These are phyloP conservation scores for Sipha flava DNA, from an alignment of 1,140 invertebrate genomes.

Conservation along the genomic window DNA sequence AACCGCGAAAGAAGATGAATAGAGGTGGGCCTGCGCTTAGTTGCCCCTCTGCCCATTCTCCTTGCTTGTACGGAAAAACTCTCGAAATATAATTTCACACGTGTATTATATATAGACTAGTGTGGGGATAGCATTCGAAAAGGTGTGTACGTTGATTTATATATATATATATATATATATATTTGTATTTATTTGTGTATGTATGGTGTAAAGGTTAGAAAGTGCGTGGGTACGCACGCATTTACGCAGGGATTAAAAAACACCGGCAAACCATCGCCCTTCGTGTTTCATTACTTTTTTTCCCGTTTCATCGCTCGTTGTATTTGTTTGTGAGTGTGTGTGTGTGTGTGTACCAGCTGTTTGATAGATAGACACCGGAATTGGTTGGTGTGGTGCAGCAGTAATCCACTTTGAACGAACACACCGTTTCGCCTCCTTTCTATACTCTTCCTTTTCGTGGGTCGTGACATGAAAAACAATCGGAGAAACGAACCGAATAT, in stretches of 20 bases:
- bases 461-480: conserved; percentile 30
- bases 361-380: conserved; percentile 29
- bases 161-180: neutral
- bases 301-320: neutral
- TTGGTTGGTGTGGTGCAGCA: neutral
- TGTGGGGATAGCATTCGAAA: neutral
- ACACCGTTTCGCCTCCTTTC: neutral
- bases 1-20: neutral
- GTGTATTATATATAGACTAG: neutral
- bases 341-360: neutral
- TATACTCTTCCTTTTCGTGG: neutral
- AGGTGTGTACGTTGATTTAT: neutral
- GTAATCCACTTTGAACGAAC: conserved; percentile 31
- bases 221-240: neutral
- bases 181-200: neutral
- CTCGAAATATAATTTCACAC: neutral
- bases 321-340: neutral
- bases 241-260: neutral
- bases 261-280: neutral
- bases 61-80: neutral
- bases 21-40: too few species aligned
- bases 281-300: neutral
- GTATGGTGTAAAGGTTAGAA: too few species aligned
- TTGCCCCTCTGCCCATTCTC: too few species aligned
- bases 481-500: neutral